phyloP scores from a whole-genome alignment of 2,797 vertebrate genomes.

The Dendrocincla tyrannina region DNA sequence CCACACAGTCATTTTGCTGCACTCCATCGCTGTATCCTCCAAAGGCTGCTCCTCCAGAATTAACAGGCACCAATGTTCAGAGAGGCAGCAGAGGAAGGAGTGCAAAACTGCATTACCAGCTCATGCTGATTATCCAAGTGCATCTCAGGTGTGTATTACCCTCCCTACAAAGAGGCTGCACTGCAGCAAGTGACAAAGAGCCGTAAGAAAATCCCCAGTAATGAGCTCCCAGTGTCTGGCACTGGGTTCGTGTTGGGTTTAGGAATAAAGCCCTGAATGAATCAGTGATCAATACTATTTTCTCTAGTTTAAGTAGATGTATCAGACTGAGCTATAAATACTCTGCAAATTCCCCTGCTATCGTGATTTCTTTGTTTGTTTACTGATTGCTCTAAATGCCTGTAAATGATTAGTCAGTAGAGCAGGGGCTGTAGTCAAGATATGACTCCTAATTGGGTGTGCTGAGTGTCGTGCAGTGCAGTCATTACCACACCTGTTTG shows the following conservation, averaged over 20 bases:
- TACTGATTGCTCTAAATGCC: not conserved
- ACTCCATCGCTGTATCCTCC: not conserved
- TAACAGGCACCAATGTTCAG: not conserved
- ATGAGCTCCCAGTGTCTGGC: not conserved
- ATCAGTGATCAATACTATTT: not conserved
- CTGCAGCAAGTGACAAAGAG: not conserved
- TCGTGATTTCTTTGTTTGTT: not conserved
- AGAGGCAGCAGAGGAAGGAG: not conserved
- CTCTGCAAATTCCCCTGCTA: not conserved
- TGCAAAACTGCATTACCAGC: not conserved
- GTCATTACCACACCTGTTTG: not conserved
- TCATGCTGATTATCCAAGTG: not conserved
- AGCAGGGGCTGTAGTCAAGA: not conserved
- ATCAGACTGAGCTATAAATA: not conserved
- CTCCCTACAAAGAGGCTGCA: not conserved
- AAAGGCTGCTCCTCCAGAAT: not conserved
- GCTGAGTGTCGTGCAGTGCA: not conserved
- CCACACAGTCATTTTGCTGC: not conserved
- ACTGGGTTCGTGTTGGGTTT: not conserved
- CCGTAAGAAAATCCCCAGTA: not conserved
- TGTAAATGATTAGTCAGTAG: not conserved
- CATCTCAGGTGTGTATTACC: not conserved
- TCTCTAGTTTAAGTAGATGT: not conserved
- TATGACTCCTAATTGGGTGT: not conserved
- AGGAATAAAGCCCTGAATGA: not conserved